Percentiles rank a stretch among this genome's conserved stretches.
Evolutionary conservation across 2,113 vertebrate genomes (phyloP).

Genomic region (Cyprinodon brontotheroides): DNA sequence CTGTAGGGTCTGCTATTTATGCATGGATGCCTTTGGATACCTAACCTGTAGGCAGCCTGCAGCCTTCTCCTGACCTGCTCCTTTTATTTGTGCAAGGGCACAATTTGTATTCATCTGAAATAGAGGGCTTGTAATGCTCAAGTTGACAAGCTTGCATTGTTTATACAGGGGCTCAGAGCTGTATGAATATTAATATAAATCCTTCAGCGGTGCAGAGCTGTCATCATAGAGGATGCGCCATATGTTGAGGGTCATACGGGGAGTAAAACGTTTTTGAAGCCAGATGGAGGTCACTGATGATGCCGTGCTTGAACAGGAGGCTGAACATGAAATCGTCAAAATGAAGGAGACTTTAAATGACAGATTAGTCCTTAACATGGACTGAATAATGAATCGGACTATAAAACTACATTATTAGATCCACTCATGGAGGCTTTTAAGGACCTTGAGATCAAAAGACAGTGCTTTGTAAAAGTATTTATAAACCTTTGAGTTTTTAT

Average conservation of each 20-base stretch:
- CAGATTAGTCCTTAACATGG: neutral
- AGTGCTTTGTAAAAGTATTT: neutral
- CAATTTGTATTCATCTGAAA: constrained; percentile 73
- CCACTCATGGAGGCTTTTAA: neutral
- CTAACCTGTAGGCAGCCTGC: constrained; percentile 58
- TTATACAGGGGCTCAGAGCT: constrained; percentile 48
- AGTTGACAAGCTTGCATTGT: constrained; percentile 68
- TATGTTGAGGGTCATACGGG: constrained; percentile 48
- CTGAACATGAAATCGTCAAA: constrained; percentile 8
- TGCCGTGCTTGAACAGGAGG: constrained; percentile 35
- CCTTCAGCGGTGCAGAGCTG: constrained; percentile 50
- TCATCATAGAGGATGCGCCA: constrained; percentile 42
- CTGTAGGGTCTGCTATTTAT: constrained; percentile 55
- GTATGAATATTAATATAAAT: constrained; percentile 71
- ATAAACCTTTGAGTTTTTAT: neutral
- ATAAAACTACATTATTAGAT: neutral
- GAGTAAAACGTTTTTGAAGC: constrained; percentile 34
- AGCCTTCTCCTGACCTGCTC: constrained; percentile 61
- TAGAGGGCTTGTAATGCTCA: constrained; percentile 30
- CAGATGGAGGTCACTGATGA: constrained; percentile 61
- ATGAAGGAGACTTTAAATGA: constrained; percentile 14
- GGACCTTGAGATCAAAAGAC: neutral
- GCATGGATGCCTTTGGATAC: constrained; percentile 49
- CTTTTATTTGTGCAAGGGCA: constrained; percentile 65
- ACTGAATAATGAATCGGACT: neutral